Percentiles rank a stretch among this genome's conserved stretches.
These are phyloP conservation scores for Halichoerus grypus DNA, from an alignment of 2,113 vertebrate genomes.

Conservation along the genomic window DNA sequence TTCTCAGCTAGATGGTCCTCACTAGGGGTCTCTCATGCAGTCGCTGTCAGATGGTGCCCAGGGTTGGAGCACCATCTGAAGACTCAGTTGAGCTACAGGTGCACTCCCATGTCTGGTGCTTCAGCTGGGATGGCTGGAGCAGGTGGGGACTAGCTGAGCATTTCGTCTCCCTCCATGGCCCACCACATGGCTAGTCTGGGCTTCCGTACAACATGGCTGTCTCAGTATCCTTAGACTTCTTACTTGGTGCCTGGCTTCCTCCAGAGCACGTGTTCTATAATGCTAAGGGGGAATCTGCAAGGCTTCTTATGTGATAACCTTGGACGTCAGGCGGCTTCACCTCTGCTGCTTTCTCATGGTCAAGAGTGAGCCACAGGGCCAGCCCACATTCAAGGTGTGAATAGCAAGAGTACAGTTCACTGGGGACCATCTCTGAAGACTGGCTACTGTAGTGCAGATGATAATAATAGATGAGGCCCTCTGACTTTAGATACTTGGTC, in stretches of 20 bases:
- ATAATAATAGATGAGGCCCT: background rate
- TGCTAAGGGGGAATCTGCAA: background rate
- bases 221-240: background rate
- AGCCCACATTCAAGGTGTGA: background rate
- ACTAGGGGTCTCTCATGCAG: background rate
- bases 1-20: background rate
- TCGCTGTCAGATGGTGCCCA: background rate
- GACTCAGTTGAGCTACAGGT: background rate
- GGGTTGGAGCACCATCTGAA: background rate
- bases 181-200: background rate
- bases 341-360: background rate
- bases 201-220: background rate
- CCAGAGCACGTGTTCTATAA: background rate
- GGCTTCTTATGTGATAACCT: background rate
- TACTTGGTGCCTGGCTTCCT: background rate
- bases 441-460: background rate
- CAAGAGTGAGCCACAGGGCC: background rate
- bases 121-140: background rate
- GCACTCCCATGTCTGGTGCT: background rate
- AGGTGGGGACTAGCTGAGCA: background rate
- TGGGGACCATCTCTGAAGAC: background rate
- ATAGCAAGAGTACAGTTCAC: background rate
- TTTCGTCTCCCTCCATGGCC: background rate
- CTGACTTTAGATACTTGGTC: background rate
- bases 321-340: background rate